Evolutionary conservation across 2,888 invertebrate species (phyloP).

Genomic region (Muschampia plurimacula): DNA sequence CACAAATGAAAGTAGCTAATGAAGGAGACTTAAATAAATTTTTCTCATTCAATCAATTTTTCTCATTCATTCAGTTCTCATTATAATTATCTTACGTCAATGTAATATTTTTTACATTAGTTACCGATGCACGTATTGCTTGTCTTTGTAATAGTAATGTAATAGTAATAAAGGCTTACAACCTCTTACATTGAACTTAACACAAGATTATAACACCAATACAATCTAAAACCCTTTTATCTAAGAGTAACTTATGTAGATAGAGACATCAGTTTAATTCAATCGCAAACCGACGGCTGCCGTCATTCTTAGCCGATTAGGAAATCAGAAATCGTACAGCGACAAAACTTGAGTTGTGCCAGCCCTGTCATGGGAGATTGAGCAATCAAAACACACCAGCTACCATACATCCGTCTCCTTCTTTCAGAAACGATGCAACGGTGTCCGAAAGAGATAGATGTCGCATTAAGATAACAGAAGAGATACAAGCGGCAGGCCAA

Average conservation of each 20-base stretch:
- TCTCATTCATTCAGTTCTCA: too few relatives aligned
- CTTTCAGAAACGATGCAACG: constrained; percentile 45
- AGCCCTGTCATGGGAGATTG: constrained; percentile 61
- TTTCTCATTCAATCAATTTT: too few relatives aligned
- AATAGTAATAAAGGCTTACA: constrained; percentile 9
- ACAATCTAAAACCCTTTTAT: constrained; percentile 37
- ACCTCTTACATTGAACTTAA: constrained; percentile 28
- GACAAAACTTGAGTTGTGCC: constrained; percentile 64
- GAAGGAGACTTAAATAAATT: too few relatives aligned
- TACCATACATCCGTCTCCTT: constrained; percentile 55
- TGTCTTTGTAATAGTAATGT: background rate
- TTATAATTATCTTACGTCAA: too few relatives aligned
- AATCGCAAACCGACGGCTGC: constrained; percentile 55
- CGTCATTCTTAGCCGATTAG: constrained; percentile 72
- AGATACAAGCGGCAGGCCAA: constrained; percentile 68
- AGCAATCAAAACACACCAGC: constrained; percentile 71
- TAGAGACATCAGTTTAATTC: constrained; percentile 50
- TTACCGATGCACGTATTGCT: too few relatives aligned
- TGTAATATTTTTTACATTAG: too few relatives aligned
- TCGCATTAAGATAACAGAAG: constrained; percentile 69
- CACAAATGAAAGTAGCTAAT: too few relatives aligned
- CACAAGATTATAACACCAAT: constrained; percentile 29
- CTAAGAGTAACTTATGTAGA: constrained; percentile 29
- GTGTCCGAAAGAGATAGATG: constrained; percentile 57
- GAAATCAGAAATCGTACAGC: constrained; percentile 61